Evolutionary conservation across 2,113 vertebrate species (phyloP), one percentile per base, ranked within the genome.

Genomic region (Mus pahari): DNA sequence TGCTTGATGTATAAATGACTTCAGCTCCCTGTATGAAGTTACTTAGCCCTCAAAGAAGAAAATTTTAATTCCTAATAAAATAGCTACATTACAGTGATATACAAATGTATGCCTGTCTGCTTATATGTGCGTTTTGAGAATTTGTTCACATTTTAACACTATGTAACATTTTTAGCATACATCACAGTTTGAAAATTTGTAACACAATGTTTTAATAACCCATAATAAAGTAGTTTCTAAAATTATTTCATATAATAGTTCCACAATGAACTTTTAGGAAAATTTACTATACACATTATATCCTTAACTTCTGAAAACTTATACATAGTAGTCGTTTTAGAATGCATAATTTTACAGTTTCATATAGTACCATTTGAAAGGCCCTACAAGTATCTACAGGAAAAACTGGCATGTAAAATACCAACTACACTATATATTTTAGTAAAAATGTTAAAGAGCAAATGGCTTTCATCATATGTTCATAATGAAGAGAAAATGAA

Each of bases 401-500:
- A 90, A 95, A 24, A 5, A 77, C 7, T 92, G 64, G 55, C 89
- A 83, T 81, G 64, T 48, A 73, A 92, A 92, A 82, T 22, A 83
- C 3, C 50, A 93, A 17, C 86, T 71, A 28, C 45, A 92, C 10
- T 91, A 86, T 74, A 83, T 68, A 96, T 89, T 96, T 97, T 87
- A 89, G 68, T 74, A 93, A 81, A 88, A 81, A 31, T 83, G 86
- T 95, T 75, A 45, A 89, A 68, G 55, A 93, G 79, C 73, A 93
- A 60, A 96, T 87, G 73, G 66, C 39, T 78, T 96, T 96, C 31
- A 92, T 74, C 90, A 89, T 96, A 39, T 78, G 87, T 68, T 82
- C 82, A 62, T 91, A 95, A 81, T 83, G 39, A 90, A 89, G 78
- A 84, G 22, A 81, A 95, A 94, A 92, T 94, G 39, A n/a, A 91